Conservation (phyloP, 2,888 invertebrate species). For the Thereva nobilitata region DNA sequence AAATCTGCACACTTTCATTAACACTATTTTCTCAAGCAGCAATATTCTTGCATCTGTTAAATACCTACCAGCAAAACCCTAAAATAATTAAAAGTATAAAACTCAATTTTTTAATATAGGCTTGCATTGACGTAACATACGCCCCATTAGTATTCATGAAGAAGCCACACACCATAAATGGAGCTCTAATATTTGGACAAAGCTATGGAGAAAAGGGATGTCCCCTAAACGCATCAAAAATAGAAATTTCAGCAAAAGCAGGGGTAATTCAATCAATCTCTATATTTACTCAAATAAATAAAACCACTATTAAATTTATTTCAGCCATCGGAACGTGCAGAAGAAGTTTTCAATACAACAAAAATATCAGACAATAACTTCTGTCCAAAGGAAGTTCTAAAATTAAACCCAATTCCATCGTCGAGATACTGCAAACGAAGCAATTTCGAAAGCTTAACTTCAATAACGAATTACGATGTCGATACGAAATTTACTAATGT, state of each 20-base stretch:
- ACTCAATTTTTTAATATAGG: constrained; percentile 45
- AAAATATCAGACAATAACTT: constrained; percentile 47
- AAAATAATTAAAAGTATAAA: not conserved
- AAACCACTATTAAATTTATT: constrained; percentile 22
- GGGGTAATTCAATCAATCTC: constrained; percentile 51
- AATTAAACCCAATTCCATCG: constrained; percentile 56
- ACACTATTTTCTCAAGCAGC: too few species aligned
- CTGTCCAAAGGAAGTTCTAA: constrained; percentile 56
- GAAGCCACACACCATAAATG: constrained; percentile 54
- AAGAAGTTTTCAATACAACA: constrained; percentile 45
- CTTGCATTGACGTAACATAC: constrained; percentile 54
- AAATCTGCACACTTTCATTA: too few species aligned
- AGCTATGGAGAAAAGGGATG: constrained; percentile 49
- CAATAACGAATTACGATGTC: constrained; percentile 55
- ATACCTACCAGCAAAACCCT: too few species aligned
- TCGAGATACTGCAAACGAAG: constrained; percentile 56
- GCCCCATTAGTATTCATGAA: constrained; percentile 56
- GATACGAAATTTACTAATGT: constrained; percentile 55
- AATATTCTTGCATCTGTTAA: too few species aligned
- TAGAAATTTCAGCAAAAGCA: constrained; percentile 52
- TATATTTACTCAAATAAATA: not conserved
- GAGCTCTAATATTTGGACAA: constrained; percentile 53
- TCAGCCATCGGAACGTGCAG: constrained; percentile 52
- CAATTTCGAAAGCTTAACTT: constrained; percentile 56
- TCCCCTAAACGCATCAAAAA: constrained; percentile 50